These are phyloP conservation scores for Macropus fuliginosus DNA, from an alignment of 2,797 vertebrate species.

Conservation along the genomic window DNA sequence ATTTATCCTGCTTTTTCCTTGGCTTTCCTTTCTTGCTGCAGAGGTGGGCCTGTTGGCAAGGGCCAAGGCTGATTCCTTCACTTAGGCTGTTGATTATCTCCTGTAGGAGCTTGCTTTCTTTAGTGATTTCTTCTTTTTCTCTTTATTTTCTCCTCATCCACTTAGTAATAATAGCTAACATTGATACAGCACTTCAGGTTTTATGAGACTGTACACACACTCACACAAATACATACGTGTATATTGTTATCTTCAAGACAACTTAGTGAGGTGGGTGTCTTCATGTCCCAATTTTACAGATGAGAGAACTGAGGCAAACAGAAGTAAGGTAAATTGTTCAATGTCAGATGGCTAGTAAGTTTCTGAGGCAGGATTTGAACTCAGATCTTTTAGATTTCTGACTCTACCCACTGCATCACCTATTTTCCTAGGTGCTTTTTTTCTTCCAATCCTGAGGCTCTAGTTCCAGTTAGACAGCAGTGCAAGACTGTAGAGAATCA, in stretches of 20 bases:
- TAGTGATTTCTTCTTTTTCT: neutral
- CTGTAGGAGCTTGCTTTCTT: neutral
- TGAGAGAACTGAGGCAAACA: neutral
- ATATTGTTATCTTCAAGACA: neutral
- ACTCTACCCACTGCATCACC: neutral
- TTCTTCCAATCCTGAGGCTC: neutral
- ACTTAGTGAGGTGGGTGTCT: neutral
- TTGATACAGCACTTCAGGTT: neutral
- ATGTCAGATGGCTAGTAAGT: neutral
- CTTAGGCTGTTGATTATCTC: neutral
- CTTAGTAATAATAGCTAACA: neutral
- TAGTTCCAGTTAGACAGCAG: neutral
- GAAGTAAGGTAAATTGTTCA: neutral
- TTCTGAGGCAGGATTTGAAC: neutral
- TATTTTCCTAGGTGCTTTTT: neutral
- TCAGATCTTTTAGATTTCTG: neutral
- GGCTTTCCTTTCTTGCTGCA: neutral
- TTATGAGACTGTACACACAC: neutral
- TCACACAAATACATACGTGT: neutral
- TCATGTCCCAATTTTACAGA: neutral
- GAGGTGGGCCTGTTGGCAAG: neutral
- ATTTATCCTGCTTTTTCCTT: neutral
- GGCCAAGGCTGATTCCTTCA: neutral
- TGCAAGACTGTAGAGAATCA: neutral
- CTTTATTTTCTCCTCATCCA: neutral